Evolutionary conservation across 2,113 vertebrate species (phyloP).

Genomic region (Galeopterus variegatus): DNA sequence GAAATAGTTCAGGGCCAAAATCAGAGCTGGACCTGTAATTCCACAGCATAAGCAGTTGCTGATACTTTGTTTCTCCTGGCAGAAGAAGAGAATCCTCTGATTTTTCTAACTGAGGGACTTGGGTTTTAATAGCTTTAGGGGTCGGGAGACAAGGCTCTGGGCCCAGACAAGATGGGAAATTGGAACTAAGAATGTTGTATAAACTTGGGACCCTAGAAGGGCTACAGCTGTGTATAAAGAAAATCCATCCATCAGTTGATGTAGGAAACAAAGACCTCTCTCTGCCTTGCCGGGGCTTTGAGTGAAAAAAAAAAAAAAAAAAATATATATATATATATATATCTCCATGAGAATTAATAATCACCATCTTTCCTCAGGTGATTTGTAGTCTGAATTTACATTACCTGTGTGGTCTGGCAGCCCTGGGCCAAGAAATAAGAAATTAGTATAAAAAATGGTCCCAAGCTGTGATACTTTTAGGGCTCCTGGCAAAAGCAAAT

Average conservation of each 20-base stretch:
- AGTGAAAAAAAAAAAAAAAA: not conserved
- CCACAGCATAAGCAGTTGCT: not conserved
- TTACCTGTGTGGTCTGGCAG: not conserved
- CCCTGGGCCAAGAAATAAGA: not conserved
- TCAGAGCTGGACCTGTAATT: not conserved
- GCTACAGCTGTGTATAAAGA: not conserved
- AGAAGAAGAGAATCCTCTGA: not conserved
- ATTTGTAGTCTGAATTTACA: constrained; percentile 42
- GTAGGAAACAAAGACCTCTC: not conserved
- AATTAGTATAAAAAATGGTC: not conserved
- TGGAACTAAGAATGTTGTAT: constrained; percentile 35
- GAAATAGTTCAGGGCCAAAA: not conserved
- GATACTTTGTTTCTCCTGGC: not conserved
- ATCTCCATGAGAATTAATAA: constrained; percentile 10
- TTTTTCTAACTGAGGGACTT: not conserved
- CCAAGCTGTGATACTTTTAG: not conserved
- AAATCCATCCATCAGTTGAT: constrained; percentile 20
- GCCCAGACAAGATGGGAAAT: not conserved
- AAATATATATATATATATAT: not conserved
- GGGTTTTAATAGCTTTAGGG: not conserved
- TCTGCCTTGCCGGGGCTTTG: constrained; percentile 2
- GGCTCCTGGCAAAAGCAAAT: constrained; percentile 45
- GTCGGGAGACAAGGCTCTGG: not conserved
- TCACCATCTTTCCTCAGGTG: not conserved
- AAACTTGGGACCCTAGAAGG: not conserved